phyloP scores from a whole-genome alignment of 2,113 vertebrate genomes.

The Ailurus styani region DNA sequence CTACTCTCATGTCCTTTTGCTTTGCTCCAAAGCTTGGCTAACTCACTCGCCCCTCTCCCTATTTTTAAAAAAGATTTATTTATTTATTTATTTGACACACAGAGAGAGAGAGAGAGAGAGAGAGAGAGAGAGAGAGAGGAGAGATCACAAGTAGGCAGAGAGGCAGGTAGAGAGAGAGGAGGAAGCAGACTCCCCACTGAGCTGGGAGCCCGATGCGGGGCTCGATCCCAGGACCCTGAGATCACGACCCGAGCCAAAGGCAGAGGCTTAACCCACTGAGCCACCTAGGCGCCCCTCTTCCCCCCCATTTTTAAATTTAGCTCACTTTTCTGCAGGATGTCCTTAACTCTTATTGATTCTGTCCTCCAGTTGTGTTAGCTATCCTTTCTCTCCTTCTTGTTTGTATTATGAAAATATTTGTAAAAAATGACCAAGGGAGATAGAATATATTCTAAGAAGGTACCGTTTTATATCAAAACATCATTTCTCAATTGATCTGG shows the following conservation, averaged over 20 bases:
- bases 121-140: no score
- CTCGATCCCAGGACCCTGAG: no score
- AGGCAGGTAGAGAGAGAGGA: no score
- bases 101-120: no score
- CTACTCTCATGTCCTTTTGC: not conserved
- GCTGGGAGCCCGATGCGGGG: no score
- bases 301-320: not conserved
- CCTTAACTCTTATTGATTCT: not conserved
- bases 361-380: not conserved
- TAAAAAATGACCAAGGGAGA: not conserved
- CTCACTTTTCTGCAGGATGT: conserved; percentile 5
- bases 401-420: conserved; percentile 21
- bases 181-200: no score
- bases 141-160: no score
- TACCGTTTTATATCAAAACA: not conserved
- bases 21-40: not conserved
- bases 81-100: no score
- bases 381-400: not conserved
- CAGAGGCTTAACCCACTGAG: no score
- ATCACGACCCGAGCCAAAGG: no score
- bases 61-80: no score
- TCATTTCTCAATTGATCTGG: not conserved
- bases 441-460: not conserved
- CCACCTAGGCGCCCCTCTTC: no score
- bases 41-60: not conserved